Percentiles rank a stretch among this genome's conserved stretches.
Evolutionary conservation across 2,113 vertebrate species (phyloP).

Genomic region (Cnemophilus loriae): DNA sequence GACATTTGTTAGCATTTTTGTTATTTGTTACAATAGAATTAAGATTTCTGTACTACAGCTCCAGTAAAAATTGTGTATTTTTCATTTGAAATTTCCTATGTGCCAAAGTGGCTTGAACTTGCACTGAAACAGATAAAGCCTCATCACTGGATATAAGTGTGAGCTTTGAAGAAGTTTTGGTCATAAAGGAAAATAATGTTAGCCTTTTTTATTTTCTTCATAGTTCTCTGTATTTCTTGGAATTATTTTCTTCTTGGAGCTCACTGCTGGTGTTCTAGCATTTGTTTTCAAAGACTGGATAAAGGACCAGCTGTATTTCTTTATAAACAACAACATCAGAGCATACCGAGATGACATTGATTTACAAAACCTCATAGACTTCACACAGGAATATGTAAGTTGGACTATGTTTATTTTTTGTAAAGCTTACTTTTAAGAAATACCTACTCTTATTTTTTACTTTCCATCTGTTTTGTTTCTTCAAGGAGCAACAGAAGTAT

Average conservation of each 20-base stretch:
- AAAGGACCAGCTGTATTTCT: slow-evolving; percentile 98
- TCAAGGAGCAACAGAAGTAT: background rate
- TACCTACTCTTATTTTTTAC: background rate
- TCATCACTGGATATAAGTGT: background rate
- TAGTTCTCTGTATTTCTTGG: slow-evolving; percentile 98
- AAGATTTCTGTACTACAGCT: background rate
- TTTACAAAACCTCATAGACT: slow-evolving; percentile 98
- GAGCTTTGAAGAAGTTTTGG: background rate
- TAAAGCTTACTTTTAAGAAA: background rate
- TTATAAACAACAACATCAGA: slow-evolving; percentile 99
- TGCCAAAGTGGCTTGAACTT: background rate
- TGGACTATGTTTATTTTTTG: background rate
- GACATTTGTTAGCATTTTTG: background rate
- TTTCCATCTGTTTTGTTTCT: background rate
- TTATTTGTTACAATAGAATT: slow-evolving; percentile 25
- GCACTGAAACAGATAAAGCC: background rate
- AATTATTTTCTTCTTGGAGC: slow-evolving; percentile 98
- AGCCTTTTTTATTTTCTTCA: slow-evolving; percentile 1
- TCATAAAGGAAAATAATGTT: background rate
- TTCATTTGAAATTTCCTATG: background rate
- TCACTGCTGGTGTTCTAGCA: slow-evolving; percentile 93
- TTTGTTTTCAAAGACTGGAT: slow-evolving; percentile 99
- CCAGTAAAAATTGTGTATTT: background rate
- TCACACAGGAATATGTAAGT: slow-evolving; percentile 98
- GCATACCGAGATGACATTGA: slow-evolving; percentile 97